Evolutionary conservation across 1,140 invertebrate genomes (phyloP).

Genomic region (Drosophila lini): DNA sequence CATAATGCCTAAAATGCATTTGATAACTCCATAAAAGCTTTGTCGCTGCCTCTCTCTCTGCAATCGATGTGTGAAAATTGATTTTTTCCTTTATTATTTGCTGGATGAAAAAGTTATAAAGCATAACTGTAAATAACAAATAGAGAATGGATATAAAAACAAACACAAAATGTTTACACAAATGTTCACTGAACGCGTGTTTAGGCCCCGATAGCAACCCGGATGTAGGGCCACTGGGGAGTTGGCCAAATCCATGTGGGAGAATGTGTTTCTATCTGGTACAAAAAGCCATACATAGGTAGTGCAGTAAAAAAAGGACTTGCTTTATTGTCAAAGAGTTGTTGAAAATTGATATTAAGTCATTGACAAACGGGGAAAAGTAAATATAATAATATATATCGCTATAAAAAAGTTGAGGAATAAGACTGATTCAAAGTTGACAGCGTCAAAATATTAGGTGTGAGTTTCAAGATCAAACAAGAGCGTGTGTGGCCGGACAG

Average conservation of each 20-base stretch:
- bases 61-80: constrained; percentile 66
- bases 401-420: not conserved
- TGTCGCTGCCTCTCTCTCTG: not conserved
- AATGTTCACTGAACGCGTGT: constrained; percentile 52
- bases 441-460: too few relatives aligned
- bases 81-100: constrained; percentile 43
- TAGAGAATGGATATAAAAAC: constrained; percentile 61
- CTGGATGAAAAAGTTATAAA: constrained; percentile 68
- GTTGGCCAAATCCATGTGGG: not conserved
- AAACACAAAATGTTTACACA: constrained; percentile 59
- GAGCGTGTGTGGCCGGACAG: too few relatives aligned
- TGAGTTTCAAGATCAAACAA: too few relatives aligned
- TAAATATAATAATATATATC: not conserved
- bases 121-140: constrained; percentile 74
- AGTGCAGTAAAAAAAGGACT: not conserved
- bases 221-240: not conserved
- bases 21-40: constrained; percentile 71
- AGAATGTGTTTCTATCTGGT: not conserved
- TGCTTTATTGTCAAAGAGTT: not conserved
- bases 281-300: not conserved
- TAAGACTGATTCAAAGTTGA: not conserved
- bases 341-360: not conserved
- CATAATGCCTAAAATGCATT: constrained; percentile 76
- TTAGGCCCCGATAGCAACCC: constrained; percentile 55
- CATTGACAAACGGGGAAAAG: not conserved